Evolutionary conservation across 2,113 vertebrate genomes (phyloP).

Genomic region (Anthoscopus minutus): DNA sequence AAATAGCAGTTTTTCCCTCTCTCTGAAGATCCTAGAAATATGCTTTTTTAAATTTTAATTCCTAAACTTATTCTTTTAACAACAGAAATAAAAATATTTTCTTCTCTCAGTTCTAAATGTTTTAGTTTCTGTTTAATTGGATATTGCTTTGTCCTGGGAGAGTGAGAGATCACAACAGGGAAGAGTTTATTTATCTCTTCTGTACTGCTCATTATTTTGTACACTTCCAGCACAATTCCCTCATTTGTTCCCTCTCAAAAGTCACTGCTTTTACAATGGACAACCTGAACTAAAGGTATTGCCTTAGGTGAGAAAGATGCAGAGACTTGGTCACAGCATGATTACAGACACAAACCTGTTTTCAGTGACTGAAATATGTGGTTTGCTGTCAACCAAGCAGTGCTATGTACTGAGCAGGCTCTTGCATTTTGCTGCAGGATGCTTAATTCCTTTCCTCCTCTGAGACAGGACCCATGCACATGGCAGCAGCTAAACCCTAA

Average conservation of each 20-base stretch:
- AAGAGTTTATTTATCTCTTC: not conserved
- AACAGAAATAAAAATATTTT: not conserved
- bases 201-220: not conserved
- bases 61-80: not conserved
- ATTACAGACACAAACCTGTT: not conserved
- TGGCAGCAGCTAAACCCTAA: not conserved
- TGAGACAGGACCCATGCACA: not conserved
- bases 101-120: not conserved
- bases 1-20: not conserved
- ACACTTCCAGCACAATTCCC: not conserved
- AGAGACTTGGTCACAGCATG: conserved; percentile 1
- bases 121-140: not conserved
- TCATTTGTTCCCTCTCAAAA: conserved; percentile 2
- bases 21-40: not conserved
- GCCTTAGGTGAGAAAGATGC: conserved; percentile 17
- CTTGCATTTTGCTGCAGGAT: conserved; percentile 1
- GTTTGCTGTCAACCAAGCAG: not conserved
- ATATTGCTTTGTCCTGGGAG: not conserved
- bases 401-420: not conserved
- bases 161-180: not conserved
- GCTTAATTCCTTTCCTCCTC: not conserved
- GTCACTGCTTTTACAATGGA: not conserved
- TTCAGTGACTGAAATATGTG: not conserved
- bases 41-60: not conserved
- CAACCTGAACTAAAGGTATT: not conserved